A percentile compares a stretch with the other conserved stretches of the same genome.
Conservation (phyloP, 2,888 invertebrate genomes). For the Trichogramma dendrolimi region DNA sequence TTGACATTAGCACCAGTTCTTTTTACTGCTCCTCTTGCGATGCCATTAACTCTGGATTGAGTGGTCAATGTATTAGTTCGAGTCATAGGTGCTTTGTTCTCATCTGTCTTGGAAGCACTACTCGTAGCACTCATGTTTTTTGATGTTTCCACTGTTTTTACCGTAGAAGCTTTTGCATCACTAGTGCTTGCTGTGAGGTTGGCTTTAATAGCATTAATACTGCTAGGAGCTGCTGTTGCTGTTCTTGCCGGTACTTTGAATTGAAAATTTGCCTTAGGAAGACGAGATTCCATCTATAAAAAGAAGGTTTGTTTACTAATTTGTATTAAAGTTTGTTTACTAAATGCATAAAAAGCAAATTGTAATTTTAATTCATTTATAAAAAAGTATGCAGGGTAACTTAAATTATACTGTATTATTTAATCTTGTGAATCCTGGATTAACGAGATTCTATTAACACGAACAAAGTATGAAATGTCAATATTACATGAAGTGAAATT, state of each 20-base stretch:
- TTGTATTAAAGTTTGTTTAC: too few species aligned
- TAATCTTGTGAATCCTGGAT: too few species aligned
- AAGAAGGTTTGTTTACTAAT: background rate
- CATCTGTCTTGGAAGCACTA: conserved; percentile 33
- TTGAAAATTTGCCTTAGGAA: conserved; percentile 48
- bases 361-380: too few species aligned
- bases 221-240: conserved; percentile 5
- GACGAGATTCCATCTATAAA: conserved; percentile 54
- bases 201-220: conserved; percentile 11
- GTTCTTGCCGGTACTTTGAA: conserved; percentile 28
- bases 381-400: too few species aligned
- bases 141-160: conserved; percentile 27
- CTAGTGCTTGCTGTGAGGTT: conserved; percentile 1
- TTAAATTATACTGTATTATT: too few species aligned
- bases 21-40: conserved; percentile 35
- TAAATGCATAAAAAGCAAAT: too few species aligned
- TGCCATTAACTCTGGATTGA: conserved; percentile 29
- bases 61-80: conserved; percentile 38
- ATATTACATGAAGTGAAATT: too few species aligned
- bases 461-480: too few species aligned
- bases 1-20: conserved; percentile 33
- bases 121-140: conserved; percentile 35
- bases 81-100: conserved; percentile 37
- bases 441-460: too few species aligned
- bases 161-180: conserved; percentile 34